phyloP scores from a whole-genome alignment of 2,888 invertebrate species.

The Tiliacea aurago region DNA sequence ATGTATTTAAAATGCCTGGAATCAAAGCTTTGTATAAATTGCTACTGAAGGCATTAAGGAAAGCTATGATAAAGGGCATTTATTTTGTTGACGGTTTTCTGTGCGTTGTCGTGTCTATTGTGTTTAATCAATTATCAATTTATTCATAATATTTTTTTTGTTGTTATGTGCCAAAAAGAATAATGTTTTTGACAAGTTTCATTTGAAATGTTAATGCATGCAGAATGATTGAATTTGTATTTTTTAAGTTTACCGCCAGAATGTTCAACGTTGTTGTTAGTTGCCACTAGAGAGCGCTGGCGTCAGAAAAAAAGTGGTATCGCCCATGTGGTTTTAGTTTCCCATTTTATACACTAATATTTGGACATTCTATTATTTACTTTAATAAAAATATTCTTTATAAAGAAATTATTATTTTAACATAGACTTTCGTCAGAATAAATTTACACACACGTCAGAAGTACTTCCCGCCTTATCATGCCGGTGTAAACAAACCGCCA shows the following conservation, averaged over 20 bases:
- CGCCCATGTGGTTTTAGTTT: slow-evolving; percentile 81
- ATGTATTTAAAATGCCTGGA: slow-evolving; percentile 35
- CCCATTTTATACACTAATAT: slow-evolving; percentile 65
- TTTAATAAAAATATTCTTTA: slow-evolving; percentile 80
- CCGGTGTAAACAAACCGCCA: slow-evolving; percentile 91
- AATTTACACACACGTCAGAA: slow-evolving; percentile 72
- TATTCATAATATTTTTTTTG: background rate
- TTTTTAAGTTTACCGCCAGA: slow-evolving; percentile 73
- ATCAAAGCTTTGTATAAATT: slow-evolving; percentile 25
- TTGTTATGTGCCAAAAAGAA: slow-evolving; percentile 9
- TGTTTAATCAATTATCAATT: slow-evolving; percentile 10
- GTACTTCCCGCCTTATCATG: slow-evolving; percentile 89
- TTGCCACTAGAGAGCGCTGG: slow-evolving; percentile 77
- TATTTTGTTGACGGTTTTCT: slow-evolving; percentile 29
- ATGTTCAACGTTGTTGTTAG: slow-evolving; percentile 43
- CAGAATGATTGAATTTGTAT: slow-evolving; percentile 9
- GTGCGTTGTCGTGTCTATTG: slow-evolving; percentile 9
- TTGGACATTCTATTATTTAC: slow-evolving; percentile 70
- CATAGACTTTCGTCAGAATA: slow-evolving; percentile 59
- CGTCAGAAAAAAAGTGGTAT: slow-evolving; percentile 80
- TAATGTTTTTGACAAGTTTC: background rate
- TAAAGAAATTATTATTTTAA: slow-evolving; percentile 73
- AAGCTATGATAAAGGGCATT: slow-evolving; percentile 13
- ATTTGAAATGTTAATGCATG: background rate
- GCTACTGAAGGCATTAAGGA: slow-evolving; percentile 16